These are phyloP conservation scores for Zaprionus tsacasi DNA, from an alignment of 1,140 invertebrate species.

Conservation along the genomic window DNA sequence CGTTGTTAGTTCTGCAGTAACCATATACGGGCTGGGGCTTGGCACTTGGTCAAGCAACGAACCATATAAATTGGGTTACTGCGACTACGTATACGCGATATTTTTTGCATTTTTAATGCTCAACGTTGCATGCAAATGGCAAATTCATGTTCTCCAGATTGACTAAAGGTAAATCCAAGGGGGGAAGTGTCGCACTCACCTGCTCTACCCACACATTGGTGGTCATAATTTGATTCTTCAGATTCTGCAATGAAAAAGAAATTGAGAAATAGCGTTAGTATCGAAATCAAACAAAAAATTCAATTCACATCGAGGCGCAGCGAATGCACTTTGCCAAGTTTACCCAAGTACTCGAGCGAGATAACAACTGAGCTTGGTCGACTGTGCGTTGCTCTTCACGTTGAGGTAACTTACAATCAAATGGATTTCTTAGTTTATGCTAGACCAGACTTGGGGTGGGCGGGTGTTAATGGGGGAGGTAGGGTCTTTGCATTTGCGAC, in stretches of 20 bases:
- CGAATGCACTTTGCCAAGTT: conserved; percentile 5
- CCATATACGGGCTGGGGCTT: neutral
- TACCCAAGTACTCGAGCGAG: neutral
- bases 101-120: conserved; percentile 56
- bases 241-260: conserved; percentile 90
- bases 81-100: conserved; percentile 17
- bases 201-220: conserved; percentile 98
- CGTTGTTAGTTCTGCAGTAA: neutral
- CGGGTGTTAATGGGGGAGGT: neutral
- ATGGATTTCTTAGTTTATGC: neutral
- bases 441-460: neutral
- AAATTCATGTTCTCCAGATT: conserved; percentile 65
- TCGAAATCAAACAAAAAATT: conserved; percentile 33
- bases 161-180: conserved; percentile 30
- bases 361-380: neutral
- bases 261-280: conserved; percentile 44
- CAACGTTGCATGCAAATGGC: conserved; percentile 71
- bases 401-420: neutral
- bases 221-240: conserved; percentile 98
- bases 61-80: conserved; percentile 53
- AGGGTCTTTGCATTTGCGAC: conserved; percentile 25
- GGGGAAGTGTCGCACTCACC: conserved; percentile 87
- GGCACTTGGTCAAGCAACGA: conserved; percentile 24
- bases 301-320: conserved; percentile 17
- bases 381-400: neutral